Evolutionary conservation across 2,797 vertebrate genomes (phyloP).

Genomic region (Ctenochaetus hawaiiensis): DNA sequence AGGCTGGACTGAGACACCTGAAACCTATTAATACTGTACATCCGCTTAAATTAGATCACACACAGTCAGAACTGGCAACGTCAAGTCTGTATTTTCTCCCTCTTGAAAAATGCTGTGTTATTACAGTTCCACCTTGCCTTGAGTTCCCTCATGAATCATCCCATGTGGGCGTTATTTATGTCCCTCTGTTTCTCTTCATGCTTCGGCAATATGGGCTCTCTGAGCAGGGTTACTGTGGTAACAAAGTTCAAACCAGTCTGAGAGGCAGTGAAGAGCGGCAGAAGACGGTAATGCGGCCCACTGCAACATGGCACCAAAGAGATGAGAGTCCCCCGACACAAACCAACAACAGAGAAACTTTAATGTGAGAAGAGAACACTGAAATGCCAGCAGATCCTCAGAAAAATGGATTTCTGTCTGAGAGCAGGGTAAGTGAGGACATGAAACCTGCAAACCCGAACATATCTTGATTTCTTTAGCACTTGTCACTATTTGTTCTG

Average conservation of each 20-base stretch:
- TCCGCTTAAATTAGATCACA: constrained; percentile 8
- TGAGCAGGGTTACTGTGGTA: constrained; percentile 55
- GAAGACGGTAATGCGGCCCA: constrained; percentile 4
- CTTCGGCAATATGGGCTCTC: constrained; percentile 32
- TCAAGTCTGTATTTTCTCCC: constrained; percentile 15
- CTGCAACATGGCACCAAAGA: constrained; percentile 37
- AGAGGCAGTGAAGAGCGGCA: constrained; percentile 22
- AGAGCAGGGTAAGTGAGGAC: constrained; percentile 10
- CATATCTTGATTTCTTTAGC: neutral
- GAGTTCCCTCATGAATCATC: constrained; percentile 55
- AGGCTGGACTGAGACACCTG: constrained; percentile 23
- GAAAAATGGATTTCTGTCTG: neutral
- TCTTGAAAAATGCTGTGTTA: constrained; percentile 18
- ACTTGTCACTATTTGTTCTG: neutral
- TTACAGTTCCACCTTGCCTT: constrained; percentile 29
- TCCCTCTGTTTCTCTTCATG: constrained; percentile 45
- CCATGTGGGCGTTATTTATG: constrained; percentile 63
- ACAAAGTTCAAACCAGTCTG: constrained; percentile 56
- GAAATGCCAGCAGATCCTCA: neutral
- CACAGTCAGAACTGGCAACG: constrained; percentile 9
- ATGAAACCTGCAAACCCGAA: neutral
- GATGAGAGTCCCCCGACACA: constrained; percentile 24
- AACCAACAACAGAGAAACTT: constrained; percentile 14
- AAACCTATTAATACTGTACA: constrained; percentile 16
- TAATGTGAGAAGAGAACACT: neutral